These are phyloP conservation scores for Furnarius figulus DNA, from an alignment of 2,113 vertebrate genomes.

Conservation along the genomic window DNA sequence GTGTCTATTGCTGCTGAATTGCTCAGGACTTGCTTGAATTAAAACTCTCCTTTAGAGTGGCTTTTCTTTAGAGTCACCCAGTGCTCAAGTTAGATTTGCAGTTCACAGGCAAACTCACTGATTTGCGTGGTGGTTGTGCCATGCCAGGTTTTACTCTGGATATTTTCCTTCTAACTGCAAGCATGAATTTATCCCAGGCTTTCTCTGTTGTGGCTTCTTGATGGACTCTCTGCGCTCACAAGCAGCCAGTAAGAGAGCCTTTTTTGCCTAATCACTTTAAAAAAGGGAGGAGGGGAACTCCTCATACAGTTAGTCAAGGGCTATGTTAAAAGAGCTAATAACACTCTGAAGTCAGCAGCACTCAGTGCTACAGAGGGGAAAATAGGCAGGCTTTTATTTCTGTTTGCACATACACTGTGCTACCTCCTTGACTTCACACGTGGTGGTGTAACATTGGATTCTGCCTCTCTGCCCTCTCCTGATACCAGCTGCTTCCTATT, in stretches of 20 bases:
- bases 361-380: not conserved
- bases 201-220: not conserved
- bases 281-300: not conserved
- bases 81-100: not conserved
- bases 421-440: not conserved
- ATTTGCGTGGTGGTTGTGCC: not conserved
- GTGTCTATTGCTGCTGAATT: not conserved
- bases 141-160: not conserved
- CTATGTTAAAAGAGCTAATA: not conserved
- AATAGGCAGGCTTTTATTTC: not conserved
- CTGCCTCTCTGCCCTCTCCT: not conserved
- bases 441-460: not conserved
- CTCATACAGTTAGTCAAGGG: not conserved
- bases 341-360: not conserved
- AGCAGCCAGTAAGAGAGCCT: not conserved
- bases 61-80: not conserved
- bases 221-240: not conserved
- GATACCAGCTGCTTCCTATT: fast-evolving
- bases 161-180: not conserved
- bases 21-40: not conserved
- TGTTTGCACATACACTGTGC: not conserved
- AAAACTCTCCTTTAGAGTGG: not conserved
- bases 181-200: not conserved
- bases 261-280: slow-evolving; percentile 3
- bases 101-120: not conserved